These are phyloP conservation scores for Piaya cayana DNA, from an alignment of 2,113 vertebrate species.

Conservation along the genomic window DNA sequence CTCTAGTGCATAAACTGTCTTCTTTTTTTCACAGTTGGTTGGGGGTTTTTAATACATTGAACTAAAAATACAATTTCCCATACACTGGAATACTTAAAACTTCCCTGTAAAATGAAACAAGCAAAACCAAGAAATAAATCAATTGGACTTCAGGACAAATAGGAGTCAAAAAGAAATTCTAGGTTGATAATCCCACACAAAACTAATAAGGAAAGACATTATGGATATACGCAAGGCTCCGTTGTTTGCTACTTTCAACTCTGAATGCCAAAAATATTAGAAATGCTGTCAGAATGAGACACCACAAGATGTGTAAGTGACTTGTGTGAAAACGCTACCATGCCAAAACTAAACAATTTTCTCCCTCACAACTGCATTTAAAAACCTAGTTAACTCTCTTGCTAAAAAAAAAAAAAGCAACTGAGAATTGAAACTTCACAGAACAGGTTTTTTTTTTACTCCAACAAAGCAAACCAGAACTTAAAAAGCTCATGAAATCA, in stretches of 20 bases:
- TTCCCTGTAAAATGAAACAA: background rate
- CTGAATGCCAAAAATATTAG: background rate
- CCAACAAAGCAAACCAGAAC: background rate
- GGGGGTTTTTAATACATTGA: background rate
- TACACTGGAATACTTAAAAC: background rate
- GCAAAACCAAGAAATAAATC: background rate
- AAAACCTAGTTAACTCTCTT: background rate
- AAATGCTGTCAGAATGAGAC: background rate
- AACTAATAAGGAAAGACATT: background rate
- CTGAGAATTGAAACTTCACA: background rate
- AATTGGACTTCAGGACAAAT: background rate
- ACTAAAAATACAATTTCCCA: background rate
- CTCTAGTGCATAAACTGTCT: background rate
- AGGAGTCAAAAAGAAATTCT: background rate
- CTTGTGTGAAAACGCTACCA: background rate
- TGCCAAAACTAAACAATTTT: background rate
- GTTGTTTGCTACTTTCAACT: background rate
- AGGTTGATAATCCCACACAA: background rate
- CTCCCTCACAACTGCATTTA: background rate
- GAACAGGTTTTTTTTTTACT: background rate
- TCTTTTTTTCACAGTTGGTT: background rate
- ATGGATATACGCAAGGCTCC: background rate
- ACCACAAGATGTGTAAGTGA: background rate
- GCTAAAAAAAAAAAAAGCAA: background rate
- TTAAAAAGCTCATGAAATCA: conserved; percentile 1